Evolutionary conservation across 2,113 vertebrate species (phyloP).

Genomic region (Eubucco bourcierii): DNA sequence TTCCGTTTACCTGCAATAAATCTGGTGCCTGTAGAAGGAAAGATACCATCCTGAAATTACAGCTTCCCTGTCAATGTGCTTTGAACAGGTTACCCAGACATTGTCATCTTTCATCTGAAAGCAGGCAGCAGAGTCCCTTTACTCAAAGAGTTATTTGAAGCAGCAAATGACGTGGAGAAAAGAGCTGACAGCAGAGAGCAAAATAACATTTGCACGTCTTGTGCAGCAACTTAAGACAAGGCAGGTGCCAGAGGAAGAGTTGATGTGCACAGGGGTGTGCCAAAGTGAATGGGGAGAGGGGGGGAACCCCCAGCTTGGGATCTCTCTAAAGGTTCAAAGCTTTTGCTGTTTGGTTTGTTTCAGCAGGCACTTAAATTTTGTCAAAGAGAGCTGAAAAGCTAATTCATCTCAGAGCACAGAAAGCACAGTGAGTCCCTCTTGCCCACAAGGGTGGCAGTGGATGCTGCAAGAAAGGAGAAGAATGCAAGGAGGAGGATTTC

Average conservation of each 20-base stretch:
- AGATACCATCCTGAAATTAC: slow-evolving; percentile 62
- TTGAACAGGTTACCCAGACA: slow-evolving; percentile 5
- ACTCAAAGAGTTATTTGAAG: slow-evolving; percentile 51
- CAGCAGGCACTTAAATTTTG: background rate
- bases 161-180: slow-evolving; percentile 61
- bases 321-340: background rate
- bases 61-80: slow-evolving; percentile 34
- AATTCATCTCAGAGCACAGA: background rate
- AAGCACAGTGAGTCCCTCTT: background rate
- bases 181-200: slow-evolving; percentile 40
- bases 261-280: background rate
- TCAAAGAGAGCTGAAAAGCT: background rate
- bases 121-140: slow-evolving; percentile 29
- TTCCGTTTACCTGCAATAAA: slow-evolving; percentile 44
- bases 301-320: background rate
- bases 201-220: slow-evolving; percentile 36
- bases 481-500: background rate
- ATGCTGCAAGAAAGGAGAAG: background rate
- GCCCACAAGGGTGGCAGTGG: background rate
- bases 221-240: background rate
- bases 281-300: background rate
- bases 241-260: background rate
- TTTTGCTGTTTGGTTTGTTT: background rate
- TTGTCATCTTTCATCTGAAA: slow-evolving; percentile 63
- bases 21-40: slow-evolving; percentile 9